A percentile compares a stretch with the other conserved stretches of the same genome.
Conservation (phyloP, 2,113 vertebrate genomes). For the Chionis minor region DNA sequence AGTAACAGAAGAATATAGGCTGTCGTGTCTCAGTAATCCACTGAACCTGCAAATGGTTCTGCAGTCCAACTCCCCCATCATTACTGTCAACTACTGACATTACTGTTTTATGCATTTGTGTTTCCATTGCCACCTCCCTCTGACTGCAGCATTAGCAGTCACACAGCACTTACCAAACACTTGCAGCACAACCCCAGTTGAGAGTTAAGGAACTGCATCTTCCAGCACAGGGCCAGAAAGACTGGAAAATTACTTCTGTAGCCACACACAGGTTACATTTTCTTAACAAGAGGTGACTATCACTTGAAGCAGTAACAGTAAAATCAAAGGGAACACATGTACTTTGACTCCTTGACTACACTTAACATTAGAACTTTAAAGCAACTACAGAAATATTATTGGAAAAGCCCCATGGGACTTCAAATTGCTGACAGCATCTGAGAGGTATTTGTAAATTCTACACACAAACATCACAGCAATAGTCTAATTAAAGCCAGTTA, state of each 20-base stretch:
- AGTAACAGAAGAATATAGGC: neutral
- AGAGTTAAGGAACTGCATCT: neutral
- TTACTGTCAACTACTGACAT: neutral
- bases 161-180: neutral
- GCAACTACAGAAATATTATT: neutral
- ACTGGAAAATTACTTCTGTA: neutral
- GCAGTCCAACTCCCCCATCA: neutral
- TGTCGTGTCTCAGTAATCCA: neutral
- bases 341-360: neutral
- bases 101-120: neutral
- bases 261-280: neutral
- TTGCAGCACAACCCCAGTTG: neutral
- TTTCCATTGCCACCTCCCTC: neutral
- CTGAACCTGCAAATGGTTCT: neutral
- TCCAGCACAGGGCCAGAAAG: neutral
- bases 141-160: accelerated
- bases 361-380: neutral
- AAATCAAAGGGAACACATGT: neutral
- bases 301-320: neutral
- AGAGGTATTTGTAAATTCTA: neutral
- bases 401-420: neutral
- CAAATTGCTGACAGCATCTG: neutral
- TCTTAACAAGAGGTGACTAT: neutral
- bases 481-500: neutral
- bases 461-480: neutral